Base-by-base conservation (phyloP, 92 coral and sea anemone species). In the Nematostella vectensis region DNA sequence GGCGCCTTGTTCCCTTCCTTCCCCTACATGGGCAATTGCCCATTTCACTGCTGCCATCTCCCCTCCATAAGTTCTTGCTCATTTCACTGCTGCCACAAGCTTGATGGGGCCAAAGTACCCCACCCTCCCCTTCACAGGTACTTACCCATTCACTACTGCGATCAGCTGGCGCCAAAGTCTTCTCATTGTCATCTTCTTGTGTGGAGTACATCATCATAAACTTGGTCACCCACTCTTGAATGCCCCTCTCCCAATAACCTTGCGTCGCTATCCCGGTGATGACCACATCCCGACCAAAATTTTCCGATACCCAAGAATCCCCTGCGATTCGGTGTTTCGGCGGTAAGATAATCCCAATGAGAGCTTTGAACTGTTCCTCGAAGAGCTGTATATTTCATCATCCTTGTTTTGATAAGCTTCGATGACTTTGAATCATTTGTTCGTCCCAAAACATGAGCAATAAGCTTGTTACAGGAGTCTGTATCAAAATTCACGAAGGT, bases 151-250 rank as follows among this genome's bases (percentile, higher is more conserved):
- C 20, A 4, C 13, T 27, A 0, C 17, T 37, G 26, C 29, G 53
- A 57, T 59, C 53, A 15, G 25, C 21, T 30, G 61, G n/a, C n/a
- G n/a, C n/a, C n/a, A n/a, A n/a, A n/a, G n/a, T n/a, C n/a, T n/a
- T n/a, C n/a, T n/a, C n/a, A 11, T 12, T 36, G 21, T 19, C 61
- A 13, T 55, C 47, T 10, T 62, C 54, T 24, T 21, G 24, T 0
- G 11, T 54, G 6, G 62, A 68, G 36, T 44, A 23, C 56, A 68
- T 4, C 30, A 76, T 20, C 11, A 0, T 27, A 24, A 53, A 76
- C 21, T 68, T 40, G 19, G 58, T 58, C 17, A 77, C 71, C 83
- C 83, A 77, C 59, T 70, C 83, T 20, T 27, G 19, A 45, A 49
- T 50, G 12, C 20, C 22, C 21, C 47, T 42, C 22, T 58, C 58